A percentile compares a stretch with the other conserved stretches of the same genome.
These are phyloP conservation scores for Bellardia pandia DNA, from an alignment of 2,888 invertebrate genomes.

Conservation along the genomic window DNA sequence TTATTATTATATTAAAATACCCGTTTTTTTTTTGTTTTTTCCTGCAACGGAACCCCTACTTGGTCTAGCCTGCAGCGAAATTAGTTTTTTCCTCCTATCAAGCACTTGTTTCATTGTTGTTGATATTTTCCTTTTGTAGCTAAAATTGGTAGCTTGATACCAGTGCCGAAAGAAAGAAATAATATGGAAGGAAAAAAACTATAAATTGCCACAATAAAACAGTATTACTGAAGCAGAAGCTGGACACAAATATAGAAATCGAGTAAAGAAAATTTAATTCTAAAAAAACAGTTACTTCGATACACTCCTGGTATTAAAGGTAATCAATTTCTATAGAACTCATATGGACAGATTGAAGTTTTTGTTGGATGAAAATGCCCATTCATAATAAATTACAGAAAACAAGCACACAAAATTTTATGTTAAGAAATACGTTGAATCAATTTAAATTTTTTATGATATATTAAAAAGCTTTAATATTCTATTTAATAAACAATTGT, in stretches of 20 bases:
- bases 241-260: background rate
- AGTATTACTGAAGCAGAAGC: slow-evolving; percentile 28
- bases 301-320: background rate
- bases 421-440: too few relatives aligned
- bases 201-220: slow-evolving; percentile 36
- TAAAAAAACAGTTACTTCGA: background rate
- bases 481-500: too few relatives aligned
- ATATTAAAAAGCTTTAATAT: too few relatives aligned
- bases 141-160: slow-evolving; percentile 57
- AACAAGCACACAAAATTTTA: too few relatives aligned
- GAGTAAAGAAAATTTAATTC: background rate
- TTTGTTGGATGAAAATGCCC: too few relatives aligned
- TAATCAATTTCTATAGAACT: slow-evolving; percentile 36
- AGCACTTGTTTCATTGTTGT: slow-evolving; percentile 48
- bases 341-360: background rate
- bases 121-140: slow-evolving; percentile 10
- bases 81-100: slow-evolving; percentile 3
- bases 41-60: slow-evolving; percentile 11
- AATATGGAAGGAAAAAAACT: background rate
- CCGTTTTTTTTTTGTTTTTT: background rate
- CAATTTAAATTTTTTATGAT: too few relatives aligned
- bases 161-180: slow-evolving; percentile 22
- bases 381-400: too few relatives aligned
- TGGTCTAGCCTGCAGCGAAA: slow-evolving; percentile 26
- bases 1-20: too few relatives aligned